Evolutionary conservation across 2,113 vertebrate genomes (phyloP), one percentile per base, ranked within the genome.

Genomic region (Callipepla californica): DNA sequence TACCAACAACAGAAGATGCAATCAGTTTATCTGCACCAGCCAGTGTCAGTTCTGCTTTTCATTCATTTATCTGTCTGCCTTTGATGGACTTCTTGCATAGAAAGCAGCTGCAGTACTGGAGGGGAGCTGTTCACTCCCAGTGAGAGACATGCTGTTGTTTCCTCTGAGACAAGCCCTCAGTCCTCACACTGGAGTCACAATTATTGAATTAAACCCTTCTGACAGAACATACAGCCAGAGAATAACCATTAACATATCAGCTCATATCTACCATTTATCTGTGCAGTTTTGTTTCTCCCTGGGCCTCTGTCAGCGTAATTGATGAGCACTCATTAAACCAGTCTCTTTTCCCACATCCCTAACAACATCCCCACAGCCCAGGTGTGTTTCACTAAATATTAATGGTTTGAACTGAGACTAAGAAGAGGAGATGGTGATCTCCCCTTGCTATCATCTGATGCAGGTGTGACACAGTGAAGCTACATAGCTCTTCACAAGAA

Each of bases 151-250:
- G 0, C 11, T 51, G 4, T 2, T 44, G 12, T 8, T 72, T 82
- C 67, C 25, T 3, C 40, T 50, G 15, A 78, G 55, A 21, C 16
- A 68, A 74, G 42, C 9, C 18, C 11, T 34, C 20, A 17, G 5
- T 26, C 14, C 0, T 0, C 11, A 15, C 0, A 0, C n/a, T 67
- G 23, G 18, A 47, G 21, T 8, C 25, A 8, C 14, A 40, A 1
- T 2, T 48, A 30, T 5, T 1, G 0, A 28, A 11, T 3, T 20
- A 63, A 79, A 42, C 26, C 23, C 15, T 80, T 45, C 36, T 59
- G 20, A 22, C 2, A 26, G 13, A 26, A 68, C 20, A 36, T 32
- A 34, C 8, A 76, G 34, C 20, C 38, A 34, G 7, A 75, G 25
- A 72, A 65, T 2, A 55, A 5, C 32, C 30, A 30, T 6, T 42